A percentile compares a stretch with the other conserved stretches of the same genome.
phyloP scores from a whole-genome alignment of 2,797 vertebrate genomes.

The Argya squamiceps region DNA sequence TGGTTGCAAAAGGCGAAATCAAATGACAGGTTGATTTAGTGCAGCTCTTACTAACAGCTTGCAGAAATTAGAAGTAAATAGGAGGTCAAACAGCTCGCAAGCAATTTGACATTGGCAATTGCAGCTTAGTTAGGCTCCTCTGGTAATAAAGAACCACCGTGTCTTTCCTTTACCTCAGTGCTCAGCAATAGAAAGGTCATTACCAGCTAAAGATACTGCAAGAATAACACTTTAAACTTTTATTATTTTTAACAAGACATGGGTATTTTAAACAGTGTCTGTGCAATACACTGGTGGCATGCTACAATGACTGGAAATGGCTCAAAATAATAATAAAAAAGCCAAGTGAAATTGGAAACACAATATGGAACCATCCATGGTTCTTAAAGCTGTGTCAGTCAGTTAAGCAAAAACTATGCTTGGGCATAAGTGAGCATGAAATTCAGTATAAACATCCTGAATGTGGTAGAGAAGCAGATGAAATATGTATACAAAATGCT shows the following conservation, averaged over 20 bases:
- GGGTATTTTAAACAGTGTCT: background rate
- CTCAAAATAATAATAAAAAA: background rate
- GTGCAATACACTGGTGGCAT: background rate
- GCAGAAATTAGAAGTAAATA: conserved; percentile 75
- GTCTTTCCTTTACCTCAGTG: conserved; percentile 4
- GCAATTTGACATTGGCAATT: conserved; percentile 71
- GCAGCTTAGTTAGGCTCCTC: conserved; percentile 64
- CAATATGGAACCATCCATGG: background rate
- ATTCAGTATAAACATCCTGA: background rate
- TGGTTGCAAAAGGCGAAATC: conserved; percentile 29
- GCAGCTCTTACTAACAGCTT: conserved; percentile 61
- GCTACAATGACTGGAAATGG: background rate
- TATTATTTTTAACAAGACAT: conserved; percentile 16
- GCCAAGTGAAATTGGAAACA: background rate
- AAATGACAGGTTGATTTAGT: conserved; percentile 72
- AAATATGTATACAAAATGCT: background rate
- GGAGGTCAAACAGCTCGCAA: conserved; percentile 64
- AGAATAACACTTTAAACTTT: conserved; percentile 15
- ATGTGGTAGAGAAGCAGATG: background rate
- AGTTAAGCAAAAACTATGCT: background rate
- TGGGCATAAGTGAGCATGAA: background rate
- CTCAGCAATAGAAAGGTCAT: conserved; percentile 8
- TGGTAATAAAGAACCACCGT: conserved; percentile 40
- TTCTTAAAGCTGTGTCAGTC: background rate
- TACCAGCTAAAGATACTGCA: conserved; percentile 10